Base-by-base conservation (phyloP, 1,140 invertebrate species). In the Brachionus asplanchnoidis region DNA sequence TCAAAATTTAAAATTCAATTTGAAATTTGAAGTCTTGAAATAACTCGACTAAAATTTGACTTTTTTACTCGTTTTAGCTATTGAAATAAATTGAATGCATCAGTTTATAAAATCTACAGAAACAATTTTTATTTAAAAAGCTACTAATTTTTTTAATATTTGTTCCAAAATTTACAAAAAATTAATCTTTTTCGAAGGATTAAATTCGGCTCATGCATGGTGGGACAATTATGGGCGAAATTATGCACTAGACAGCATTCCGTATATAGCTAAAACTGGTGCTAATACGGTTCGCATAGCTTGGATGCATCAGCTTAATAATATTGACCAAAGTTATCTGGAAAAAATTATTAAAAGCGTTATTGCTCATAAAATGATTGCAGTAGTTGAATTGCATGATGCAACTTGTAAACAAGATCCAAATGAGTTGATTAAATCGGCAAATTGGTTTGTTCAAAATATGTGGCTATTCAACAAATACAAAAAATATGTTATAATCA, bases 161-260 rank as follows among this genome's bases (percentile, higher is more conserved):
- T 36, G 32, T 36, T 36, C 1, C 32, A 36, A 36, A 32, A 32
- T 32, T 32, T 32, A 3, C 28, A 32, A 32, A 32, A 32, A 32
- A 6, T 8, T n/a, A 65, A 65, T 26, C 32, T 36, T 68, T 5
- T 7, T 36, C 7, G 32, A 36, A 73, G 68, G 73, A 36, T 20
- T 77, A 3, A 77, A 77, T n/a, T 77, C 73, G 73, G 73, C 73
- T 53, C 73, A 77, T 50, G 73, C 73, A 20, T 77, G 73, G 73
- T 77, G 73, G 73, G 73, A 77, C 26, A 77, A 77, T 50, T 77
- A 77, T 14, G 26, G 26, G 14, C 42, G 73, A 8, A 77, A 77
- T 28, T 77, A 77, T 50, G 73, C 73, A 26, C n/a, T 50, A 7
- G 73, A 77, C 26, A 77, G 73, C 12, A 46, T 77, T 50, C 42